phyloP scores from a whole-genome alignment of 2,797 vertebrate genomes.

The Acipenser ruthenus region DNA sequence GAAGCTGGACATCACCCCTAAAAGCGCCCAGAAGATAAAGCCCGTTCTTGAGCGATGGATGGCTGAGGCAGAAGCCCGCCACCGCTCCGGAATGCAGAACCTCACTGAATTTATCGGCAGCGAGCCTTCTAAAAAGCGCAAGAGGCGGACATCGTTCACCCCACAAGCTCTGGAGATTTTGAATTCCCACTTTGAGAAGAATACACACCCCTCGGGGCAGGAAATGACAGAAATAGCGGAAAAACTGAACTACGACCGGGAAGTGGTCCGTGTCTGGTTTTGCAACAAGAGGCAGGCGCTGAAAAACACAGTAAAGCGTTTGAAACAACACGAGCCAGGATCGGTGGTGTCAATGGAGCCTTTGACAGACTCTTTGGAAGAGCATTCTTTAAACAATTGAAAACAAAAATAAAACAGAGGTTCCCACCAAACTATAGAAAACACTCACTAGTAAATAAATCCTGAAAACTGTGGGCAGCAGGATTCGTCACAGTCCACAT shows the following conservation, averaged over 20 bases:
- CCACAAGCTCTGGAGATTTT: slow-evolving; percentile 98
- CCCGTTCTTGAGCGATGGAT: slow-evolving; percentile 99
- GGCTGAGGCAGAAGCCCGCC: slow-evolving; percentile 99
- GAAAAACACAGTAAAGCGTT: slow-evolving; percentile 98
- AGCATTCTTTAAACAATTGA: slow-evolving; percentile 69
- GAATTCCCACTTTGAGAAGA: slow-evolving; percentile 99
- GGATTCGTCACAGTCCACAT: slow-evolving; percentile 51
- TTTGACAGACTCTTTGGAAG: slow-evolving; percentile 86
- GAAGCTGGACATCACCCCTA: slow-evolving; percentile 99
- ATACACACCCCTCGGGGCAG: slow-evolving; percentile 97
- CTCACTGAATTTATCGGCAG: slow-evolving; percentile 99
- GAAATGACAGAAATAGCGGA: slow-evolving; percentile 99
- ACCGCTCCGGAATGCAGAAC: slow-evolving; percentile 99
- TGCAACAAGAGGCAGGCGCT: slow-evolving; percentile 99
- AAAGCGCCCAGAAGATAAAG: slow-evolving; percentile 99
- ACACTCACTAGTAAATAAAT: slow-evolving; percentile 61
- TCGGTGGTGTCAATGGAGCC: slow-evolving; percentile 76
- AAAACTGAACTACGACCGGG: slow-evolving; percentile 98
- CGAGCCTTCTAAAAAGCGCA: slow-evolving; percentile 99
- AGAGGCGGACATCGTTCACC: slow-evolving; percentile 99
- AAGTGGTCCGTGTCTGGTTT: slow-evolving; percentile 99
- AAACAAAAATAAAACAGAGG: neutral
- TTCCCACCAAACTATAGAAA: slow-evolving; percentile 42
- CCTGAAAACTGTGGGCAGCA: slow-evolving; percentile 57
- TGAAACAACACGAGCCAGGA: slow-evolving; percentile 88